Evolutionary conservation across 2,113 vertebrate species (phyloP), one percentile per base, ranked within the genome.

Genomic region (Crypturellus undulatus): DNA sequence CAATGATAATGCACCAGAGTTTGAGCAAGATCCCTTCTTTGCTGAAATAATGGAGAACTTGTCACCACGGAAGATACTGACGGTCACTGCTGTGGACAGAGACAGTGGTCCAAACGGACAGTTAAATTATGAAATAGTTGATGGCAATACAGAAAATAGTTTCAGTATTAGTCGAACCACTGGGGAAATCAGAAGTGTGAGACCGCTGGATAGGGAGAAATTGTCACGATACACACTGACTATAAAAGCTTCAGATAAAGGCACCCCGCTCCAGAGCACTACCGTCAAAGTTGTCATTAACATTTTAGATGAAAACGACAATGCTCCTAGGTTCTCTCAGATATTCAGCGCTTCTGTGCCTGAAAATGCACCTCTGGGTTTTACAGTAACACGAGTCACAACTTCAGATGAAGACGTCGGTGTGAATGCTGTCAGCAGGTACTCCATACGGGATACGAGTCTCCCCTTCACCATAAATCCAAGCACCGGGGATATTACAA

Each of bases 301-400:
- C 10, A 98, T 99, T 28, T 96, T 99, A 90, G 99, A 99, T 96
- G 99, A 99, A 78, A 99, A 99, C 32, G 99, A 99, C 88, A 99
- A 99, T 0, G 99, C 99, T 12, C 99, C 99, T 0, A 98, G 98
- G 91, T 99, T 99, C 96, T 99, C 99, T 11, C 99, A 99, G 88
- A 99, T 99, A 94, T 99, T 99, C 52, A 99, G 99, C 40, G 98
- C 99, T 72, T 98, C 98, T 0, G 98, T 99, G 79, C 98, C 99
- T 24, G 99, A 99, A 97, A 99, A 99, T 8, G 99, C 99, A 6
- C 99, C 99, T 4, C 97, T 99, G 47, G 99, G 99, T 13, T 99
- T 98, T 92, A 99, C 98, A 0, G 99, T 99, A 36, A 98, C 99
- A 8, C 98, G 97, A 20, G 99, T 99, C 68, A 99, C 99, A 2